Percentiles rank a stretch among this genome's conserved stretches.
phyloP scores from a whole-genome alignment of 2,113 vertebrate genomes.

The Prunella fulvescens region DNA sequence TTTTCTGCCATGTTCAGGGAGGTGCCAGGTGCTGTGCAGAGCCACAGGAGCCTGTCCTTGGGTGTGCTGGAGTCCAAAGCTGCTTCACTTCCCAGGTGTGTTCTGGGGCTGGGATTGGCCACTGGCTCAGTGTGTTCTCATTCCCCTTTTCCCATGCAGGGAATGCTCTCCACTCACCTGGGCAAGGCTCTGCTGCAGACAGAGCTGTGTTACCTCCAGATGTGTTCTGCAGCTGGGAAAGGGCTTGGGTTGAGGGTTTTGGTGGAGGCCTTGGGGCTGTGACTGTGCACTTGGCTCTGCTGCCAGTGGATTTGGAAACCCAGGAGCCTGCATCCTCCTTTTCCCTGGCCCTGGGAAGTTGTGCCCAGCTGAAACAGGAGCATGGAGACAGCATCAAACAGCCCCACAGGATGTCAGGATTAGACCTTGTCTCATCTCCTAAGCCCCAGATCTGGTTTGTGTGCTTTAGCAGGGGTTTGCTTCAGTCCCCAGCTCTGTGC shows the following conservation, averaged over 20 bases:
- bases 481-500: background rate
- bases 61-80: background rate
- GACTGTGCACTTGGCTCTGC: background rate
- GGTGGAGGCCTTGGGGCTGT: background rate
- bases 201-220: background rate
- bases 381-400: accelerated
- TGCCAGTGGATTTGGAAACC: background rate
- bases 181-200: background rate
- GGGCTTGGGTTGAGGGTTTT: background rate
- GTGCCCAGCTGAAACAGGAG: background rate
- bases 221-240: background rate
- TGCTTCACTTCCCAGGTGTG: background rate
- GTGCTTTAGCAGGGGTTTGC: background rate
- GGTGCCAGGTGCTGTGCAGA: background rate
- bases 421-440: background rate
- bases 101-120: background rate
- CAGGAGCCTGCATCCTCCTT: background rate
- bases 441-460: background rate
- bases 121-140: background rate
- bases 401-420: background rate
- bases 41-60: background rate
- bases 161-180: background rate
- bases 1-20: background rate
- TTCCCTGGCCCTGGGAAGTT: background rate
- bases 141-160: background rate